A percentile compares a stretch with the other conserved stretches of the same genome.
These are phyloP conservation scores for Microctenopoma stevenorrisi DNA, from an alignment of 2,797 vertebrate species.

Conservation along the genomic window DNA sequence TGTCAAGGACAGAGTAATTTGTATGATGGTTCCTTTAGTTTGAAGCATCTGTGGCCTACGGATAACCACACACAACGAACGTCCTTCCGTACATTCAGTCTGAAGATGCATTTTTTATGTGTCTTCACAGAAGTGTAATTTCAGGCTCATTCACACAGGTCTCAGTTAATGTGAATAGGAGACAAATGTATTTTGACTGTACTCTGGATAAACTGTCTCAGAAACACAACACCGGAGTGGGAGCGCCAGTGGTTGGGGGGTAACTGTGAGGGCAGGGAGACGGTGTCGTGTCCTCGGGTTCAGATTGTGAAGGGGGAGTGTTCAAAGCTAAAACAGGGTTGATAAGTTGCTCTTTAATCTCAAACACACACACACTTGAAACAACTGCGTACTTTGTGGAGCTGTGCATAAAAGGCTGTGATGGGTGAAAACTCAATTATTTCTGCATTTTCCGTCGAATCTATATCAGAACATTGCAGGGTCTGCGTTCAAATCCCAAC, in stretches of 20 bases:
- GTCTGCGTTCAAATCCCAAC: conserved; percentile 58
- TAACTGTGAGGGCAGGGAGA: conserved; percentile 21
- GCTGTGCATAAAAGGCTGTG: conserved; percentile 29
- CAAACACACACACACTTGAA: conserved; percentile 28
- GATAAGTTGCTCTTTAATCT: conserved; percentile 48
- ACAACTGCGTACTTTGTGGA: conserved; percentile 42
- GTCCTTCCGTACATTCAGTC: not conserved
- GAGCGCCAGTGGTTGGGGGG: conserved; percentile 5
- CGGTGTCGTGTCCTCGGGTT: not conserved
- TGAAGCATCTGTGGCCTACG: not conserved
- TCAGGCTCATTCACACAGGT: not conserved
- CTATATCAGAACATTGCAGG: conserved; percentile 52
- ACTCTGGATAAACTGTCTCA: not conserved
- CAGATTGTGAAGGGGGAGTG: conserved; percentile 7
- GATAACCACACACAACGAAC: conserved; percentile 1
- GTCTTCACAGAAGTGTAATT: conserved; percentile 10
- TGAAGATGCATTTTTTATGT: not conserved
- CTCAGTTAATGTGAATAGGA: conserved; percentile 6
- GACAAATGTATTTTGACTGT: conserved; percentile 6
- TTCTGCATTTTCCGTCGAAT: conserved; percentile 58
- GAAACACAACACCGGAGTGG: conserved; percentile 3
- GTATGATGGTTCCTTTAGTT: not conserved
- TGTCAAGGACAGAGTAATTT: not conserved
- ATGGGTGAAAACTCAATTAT: conserved; percentile 67
- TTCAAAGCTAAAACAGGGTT: conserved; percentile 18